Base-by-base conservation (phyloP, 1,140 invertebrate genomes). In the Heliconius himera region DNA sequence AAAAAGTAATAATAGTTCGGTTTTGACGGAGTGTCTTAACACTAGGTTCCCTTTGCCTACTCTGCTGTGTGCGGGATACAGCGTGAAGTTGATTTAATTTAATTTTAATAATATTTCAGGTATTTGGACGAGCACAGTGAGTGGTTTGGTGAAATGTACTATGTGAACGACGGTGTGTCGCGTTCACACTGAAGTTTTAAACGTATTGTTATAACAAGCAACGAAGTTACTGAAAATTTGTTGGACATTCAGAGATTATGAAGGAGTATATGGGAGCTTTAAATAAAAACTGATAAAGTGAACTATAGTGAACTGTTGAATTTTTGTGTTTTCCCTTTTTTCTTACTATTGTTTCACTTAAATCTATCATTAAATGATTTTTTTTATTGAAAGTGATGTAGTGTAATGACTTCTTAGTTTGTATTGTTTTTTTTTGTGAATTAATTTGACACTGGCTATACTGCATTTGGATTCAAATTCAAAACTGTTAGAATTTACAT, bases 81-180 rank as follows among this genome's bases (percentile, higher is more conserved):
- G n/a, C n/a, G n/a, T n/a, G n/a, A n/a, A n/a, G n/a, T n/a, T n/a
- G n/a, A n/a, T n/a, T n/a, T n/a, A n/a, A n/a, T n/a, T n/a, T n/a
- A n/a, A n/a, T n/a, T n/a, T n/a, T n/a, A n/a, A n/a, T n/a, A 46
- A 46, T 78, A 20, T 79, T 81, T 36, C 87, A 95, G 94, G 83
- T 95, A 92, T 78, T 83, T 95, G 80, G 92, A 95, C 41, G 92
- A 95, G 54, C 93, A 95, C 84, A 91, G 88, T 70, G 94, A 95
- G 79, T 95, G 94, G 94, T 95, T 95, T 77, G 93, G 93, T 8
- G 92, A 94, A 72, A 88, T 88, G 83, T 91, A 90, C 83, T 95
- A 95, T 85, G 86, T 91, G 26, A 87, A 88, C 9, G 91, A 93
- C 78, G 90, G 81, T 72, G 85, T 89, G 41, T 89, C 88, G n/a